Percentiles rank a stretch among this genome's conserved stretches.
These are phyloP conservation scores for Apantesis nais DNA, from an alignment of 2,888 invertebrate genomes.

Conservation along the genomic window DNA sequence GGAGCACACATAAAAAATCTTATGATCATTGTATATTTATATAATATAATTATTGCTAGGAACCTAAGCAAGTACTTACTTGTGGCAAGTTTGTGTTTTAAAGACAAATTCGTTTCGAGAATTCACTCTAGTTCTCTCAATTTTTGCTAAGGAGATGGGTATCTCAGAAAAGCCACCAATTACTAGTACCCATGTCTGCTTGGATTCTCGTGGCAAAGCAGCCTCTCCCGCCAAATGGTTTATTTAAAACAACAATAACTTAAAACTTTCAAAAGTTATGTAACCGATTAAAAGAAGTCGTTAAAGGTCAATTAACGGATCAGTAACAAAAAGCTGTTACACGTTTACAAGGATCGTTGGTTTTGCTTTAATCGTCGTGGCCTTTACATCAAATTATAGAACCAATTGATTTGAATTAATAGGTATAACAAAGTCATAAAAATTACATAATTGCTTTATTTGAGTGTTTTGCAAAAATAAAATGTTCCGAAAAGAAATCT, in stretches of 20 bases:
- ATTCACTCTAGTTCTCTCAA: too few relatives aligned
- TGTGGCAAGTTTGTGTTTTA: too few relatives aligned
- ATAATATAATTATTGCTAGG: too few relatives aligned
- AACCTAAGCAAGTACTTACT: too few relatives aligned
- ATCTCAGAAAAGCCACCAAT: too few relatives aligned
- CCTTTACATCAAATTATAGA: background rate
- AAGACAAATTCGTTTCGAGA: too few relatives aligned
- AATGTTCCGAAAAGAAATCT: background rate
- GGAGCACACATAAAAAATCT: too few relatives aligned
- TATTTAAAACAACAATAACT: background rate
- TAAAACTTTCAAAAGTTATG: background rate
- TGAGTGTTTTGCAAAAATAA: background rate
- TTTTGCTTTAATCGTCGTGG: background rate
- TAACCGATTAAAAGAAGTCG: background rate
- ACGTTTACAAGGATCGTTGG: background rate
- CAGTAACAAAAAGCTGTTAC: background rate
- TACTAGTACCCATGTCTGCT: too few relatives aligned
- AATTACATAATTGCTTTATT: background rate
- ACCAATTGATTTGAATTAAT: background rate
- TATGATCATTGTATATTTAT: too few relatives aligned
- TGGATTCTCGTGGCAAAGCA: too few relatives aligned
- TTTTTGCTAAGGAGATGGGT: too few relatives aligned
- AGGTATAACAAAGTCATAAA: background rate
- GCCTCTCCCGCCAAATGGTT: too few relatives aligned
- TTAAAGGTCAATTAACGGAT: background rate